A percentile compares a stretch with the other conserved stretches of the same genome.
These are phyloP conservation scores for Anthopleura sola DNA, from an alignment of 64 coral and sea anemone species.

Conservation along the genomic window DNA sequence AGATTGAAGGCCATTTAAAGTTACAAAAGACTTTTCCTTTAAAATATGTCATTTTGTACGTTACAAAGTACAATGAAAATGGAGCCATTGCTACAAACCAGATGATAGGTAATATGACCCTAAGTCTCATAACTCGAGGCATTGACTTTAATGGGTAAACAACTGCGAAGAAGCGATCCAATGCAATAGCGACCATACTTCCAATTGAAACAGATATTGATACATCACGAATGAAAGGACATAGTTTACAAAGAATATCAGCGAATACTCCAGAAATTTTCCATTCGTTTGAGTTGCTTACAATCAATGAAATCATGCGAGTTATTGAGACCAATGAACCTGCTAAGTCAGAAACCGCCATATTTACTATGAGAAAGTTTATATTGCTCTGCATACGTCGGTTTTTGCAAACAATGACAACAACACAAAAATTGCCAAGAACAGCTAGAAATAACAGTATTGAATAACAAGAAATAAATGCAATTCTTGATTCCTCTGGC, in stretches of 20 bases:
- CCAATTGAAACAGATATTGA: neutral
- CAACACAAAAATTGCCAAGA: slow-evolving; percentile 32
- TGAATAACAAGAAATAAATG: neutral
- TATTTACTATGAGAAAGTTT: slow-evolving; percentile 66
- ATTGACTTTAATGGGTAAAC: neutral
- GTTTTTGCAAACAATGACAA: slow-evolving; percentile 34
- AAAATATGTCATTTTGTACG: neutral
- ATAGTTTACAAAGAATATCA: neutral
- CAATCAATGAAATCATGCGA: neutral
- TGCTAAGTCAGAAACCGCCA: slow-evolving; percentile 51
- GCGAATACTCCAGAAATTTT: neutral
- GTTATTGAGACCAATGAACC: neutral
- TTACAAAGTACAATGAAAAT: neutral
- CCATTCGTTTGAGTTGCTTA: neutral
- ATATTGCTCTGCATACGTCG: slow-evolving; percentile 39
- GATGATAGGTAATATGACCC: neutral
- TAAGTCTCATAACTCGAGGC: neutral
- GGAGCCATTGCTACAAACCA: neutral
- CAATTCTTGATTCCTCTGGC: neutral
- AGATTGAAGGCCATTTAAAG: neutral
- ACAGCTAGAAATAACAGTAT: slow-evolving; percentile 27
- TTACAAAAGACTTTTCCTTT: neutral
- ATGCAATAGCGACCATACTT: slow-evolving; percentile 4
- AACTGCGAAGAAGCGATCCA: slow-evolving; percentile 18
- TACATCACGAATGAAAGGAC: neutral